Base-by-base conservation (phyloP, 2,888 invertebrate species). In the Watsonalla binaria region DNA sequence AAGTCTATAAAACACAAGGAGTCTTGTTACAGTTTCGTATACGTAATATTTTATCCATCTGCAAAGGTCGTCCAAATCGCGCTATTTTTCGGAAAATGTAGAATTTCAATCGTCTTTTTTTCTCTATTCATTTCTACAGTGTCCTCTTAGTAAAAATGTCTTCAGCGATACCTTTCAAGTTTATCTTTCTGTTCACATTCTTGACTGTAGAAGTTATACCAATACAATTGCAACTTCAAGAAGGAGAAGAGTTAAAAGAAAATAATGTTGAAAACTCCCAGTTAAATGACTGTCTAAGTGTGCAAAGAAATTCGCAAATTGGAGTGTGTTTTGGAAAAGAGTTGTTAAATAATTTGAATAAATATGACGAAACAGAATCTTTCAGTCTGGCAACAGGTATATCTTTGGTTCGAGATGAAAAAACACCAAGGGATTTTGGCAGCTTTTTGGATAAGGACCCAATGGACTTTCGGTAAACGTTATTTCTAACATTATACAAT, bases 401-500 rank as follows among this genome's bases (percentile, higher is more conserved):
- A 4, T 91, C 92, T 11, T 91, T 95, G 61, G 92, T 92, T 0
- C 92, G 93, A 68, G 93, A 94, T 70, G 93, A 93, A 34, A 92
- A 93, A 54, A 92, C 93, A 51, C 92, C 92, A 11, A 92, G 96
- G 52, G 93, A 94, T 57, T 87, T 94, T 56, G 90, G 93, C 51
- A 94, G 93, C 74, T 92, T 94, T 58, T 86, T 94, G 61, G 95
- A 95, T 67, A 94, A 94, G 59, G 94, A 96, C 84, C 95, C 96
- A 0, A 92, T 93, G 72, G 94, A 95, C 84, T 94, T 95, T 58
- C 92, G 94, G 92, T 95, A 92, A 49, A 45, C 13, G 15, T 42
- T n/a, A 48, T 15, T 35, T 37, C 13, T 45, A 52, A 8, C 24
- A 14, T 53, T 47, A 15, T 6, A 8, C 51, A 54, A 47, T 15